A percentile compares a stretch with the other conserved stretches of the same genome.
phyloP scores from a whole-genome alignment of 2,797 vertebrate species.

The Pempheris klunzingeri region DNA sequence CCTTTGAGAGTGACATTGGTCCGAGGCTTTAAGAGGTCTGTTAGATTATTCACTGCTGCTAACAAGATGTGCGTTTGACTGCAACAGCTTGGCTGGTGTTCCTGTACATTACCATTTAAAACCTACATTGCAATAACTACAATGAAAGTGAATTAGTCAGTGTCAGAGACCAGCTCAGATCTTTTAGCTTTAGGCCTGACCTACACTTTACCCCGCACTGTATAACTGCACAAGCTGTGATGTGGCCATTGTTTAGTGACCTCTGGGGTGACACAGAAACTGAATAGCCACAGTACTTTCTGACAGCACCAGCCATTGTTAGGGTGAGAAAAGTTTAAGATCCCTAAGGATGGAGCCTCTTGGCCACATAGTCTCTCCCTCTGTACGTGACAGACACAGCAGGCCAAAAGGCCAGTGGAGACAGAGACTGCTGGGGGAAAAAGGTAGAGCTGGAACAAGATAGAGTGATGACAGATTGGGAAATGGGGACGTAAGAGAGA shows the following conservation, averaged over 20 bases:
- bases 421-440: slow-evolving; percentile 45
- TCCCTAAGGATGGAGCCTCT: slow-evolving; percentile 54
- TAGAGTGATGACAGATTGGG: slow-evolving; percentile 57
- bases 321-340: slow-evolving; percentile 58
- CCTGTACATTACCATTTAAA: not conserved
- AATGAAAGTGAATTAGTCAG: slow-evolving; percentile 27
- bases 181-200: slow-evolving; percentile 34
- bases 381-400: slow-evolving; percentile 56
- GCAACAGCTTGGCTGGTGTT: not conserved
- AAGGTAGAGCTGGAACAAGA: slow-evolving; percentile 42
- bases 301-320: slow-evolving; percentile 62
- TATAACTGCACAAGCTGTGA: slow-evolving; percentile 46
- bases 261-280: slow-evolving; percentile 56
- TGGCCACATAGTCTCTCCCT: slow-evolving; percentile 34
- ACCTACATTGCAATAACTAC: slow-evolving; percentile 6
- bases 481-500: slow-evolving; percentile 62
- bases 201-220: slow-evolving; percentile 35
- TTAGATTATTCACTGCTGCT: not conserved
- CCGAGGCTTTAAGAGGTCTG: not conserved
- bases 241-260: slow-evolving; percentile 48
- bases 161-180: slow-evolving; percentile 27
- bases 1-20: not conserved
- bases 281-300: slow-evolving; percentile 54
- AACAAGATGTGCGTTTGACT: slow-evolving; percentile 7
- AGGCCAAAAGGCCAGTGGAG: slow-evolving; percentile 57